Base-by-base conservation (phyloP, 2,797 vertebrate species). In the Glyptemys insculpta region DNA sequence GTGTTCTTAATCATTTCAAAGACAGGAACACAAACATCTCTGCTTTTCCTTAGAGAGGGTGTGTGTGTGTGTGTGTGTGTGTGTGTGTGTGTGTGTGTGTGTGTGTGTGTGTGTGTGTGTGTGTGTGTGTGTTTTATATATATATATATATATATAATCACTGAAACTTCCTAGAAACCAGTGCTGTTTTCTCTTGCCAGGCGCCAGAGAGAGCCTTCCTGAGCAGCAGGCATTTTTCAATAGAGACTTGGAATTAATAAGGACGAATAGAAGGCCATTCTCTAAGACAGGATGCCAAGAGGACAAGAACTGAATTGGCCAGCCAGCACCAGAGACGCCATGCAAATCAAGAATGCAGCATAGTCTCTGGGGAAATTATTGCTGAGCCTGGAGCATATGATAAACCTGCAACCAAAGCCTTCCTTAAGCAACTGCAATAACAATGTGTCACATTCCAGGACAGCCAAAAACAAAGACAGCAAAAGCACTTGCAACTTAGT, bases 401-500 rank as follows among this genome's bases (percentile, higher is more conserved):
- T 98, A 98, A 98, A 98, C 95, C 95, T 94, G 87, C 96, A 96
- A 95, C 91, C 83, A 91, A 98, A 98, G 94, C 91, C 93, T 93
- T 97, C 94, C 97, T 97, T 94, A 95, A 98, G 97, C 96, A 96
- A 92, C 89, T 21, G 92, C 72, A 95, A 97, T 96, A 98, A 98
- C 98, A 98, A 98, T 98, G 94, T 94, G 96, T 86, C 85, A 88
- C 98, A 98, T 98, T 98, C 98, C 98, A 98, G 92, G 97, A 95
- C 90, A 95, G 94, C 92, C n/a, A 86, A 95, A 93, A 97, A 98
- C 97, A 98, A 98, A 98, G 96, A 95, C 87, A 97, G 95, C 72
- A 96, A 57, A 97, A 98, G 96, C 81, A 94, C 96, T 83, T 25
- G 65, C 83, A 90, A 92, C 81, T 81, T 81, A 91, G 68, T 25